A percentile compares a stretch with the other conserved stretches of the same genome.
Conservation (phyloP, 2,888 invertebrate species). For the Dastarcus helophoroides region DNA sequence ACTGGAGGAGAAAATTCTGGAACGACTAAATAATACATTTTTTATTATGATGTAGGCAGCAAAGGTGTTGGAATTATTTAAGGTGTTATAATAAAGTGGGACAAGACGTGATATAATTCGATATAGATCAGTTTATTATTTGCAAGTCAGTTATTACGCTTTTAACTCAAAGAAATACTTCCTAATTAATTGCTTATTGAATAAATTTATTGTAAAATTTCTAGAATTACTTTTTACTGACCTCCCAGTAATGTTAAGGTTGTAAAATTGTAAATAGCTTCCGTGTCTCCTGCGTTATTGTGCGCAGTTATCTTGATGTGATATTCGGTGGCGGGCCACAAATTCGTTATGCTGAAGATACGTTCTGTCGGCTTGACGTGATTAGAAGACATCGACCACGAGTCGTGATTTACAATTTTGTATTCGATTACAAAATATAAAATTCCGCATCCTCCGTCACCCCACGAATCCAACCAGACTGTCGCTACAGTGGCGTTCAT, state of each 20-base stretch:
- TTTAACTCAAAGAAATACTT: too few relatives aligned
- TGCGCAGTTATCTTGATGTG: constrained; percentile 66
- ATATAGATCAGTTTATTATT: too few relatives aligned
- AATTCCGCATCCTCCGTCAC: constrained; percentile 80
- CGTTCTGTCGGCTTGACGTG: constrained; percentile 73
- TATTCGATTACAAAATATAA: constrained; percentile 78
- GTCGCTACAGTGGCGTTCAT: constrained; percentile 79
- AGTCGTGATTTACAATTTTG: constrained; percentile 48
- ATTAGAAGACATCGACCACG: constrained; percentile 71
- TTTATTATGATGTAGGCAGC: too few relatives aligned
- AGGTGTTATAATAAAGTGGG: too few relatives aligned
- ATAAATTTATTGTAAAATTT: too few relatives aligned
- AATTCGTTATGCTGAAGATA: constrained; percentile 66
- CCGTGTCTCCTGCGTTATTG: constrained; percentile 78
- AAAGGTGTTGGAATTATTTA: too few relatives aligned
- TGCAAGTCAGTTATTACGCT: too few relatives aligned
- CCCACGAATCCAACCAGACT: constrained; percentile 79
- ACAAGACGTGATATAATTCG: too few relatives aligned
- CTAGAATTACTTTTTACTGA: too few relatives aligned
- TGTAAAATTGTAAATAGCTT: constrained; percentile 74
- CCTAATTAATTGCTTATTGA: too few relatives aligned
- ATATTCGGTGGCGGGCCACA: constrained; percentile 65
- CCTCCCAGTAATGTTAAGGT: constrained; percentile 68
- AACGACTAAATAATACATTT: constrained; percentile 35
- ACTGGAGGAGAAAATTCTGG: constrained; percentile 57